A percentile compares a stretch with the other conserved stretches of the same genome.
These are phyloP conservation scores for Acanthoscelides obtectus DNA, from an alignment of 2,888 invertebrate genomes.

Conservation along the genomic window DNA sequence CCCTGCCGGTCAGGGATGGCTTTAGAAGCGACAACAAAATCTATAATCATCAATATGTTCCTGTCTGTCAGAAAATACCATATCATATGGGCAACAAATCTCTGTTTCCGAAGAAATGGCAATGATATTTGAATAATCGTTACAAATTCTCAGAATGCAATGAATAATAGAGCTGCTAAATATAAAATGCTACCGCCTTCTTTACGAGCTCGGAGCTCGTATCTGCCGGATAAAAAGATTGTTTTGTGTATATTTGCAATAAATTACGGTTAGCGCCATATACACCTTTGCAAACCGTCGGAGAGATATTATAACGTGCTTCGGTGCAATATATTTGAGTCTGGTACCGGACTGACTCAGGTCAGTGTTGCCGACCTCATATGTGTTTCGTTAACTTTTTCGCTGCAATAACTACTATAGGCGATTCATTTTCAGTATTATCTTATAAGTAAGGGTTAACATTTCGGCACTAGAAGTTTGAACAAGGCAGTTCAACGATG, in stretches of 20 bases:
- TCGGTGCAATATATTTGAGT: background rate
- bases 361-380: background rate
- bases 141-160: slow-evolving; percentile 27
- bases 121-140: slow-evolving; percentile 28
- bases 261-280: slow-evolving; percentile 24
- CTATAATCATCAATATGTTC: no score
- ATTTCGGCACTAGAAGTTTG: no score
- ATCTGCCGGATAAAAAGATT: background rate
- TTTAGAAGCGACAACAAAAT: no score
- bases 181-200: slow-evolving; percentile 21
- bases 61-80: background rate
- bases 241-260: slow-evolving; percentile 16
- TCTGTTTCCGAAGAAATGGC: slow-evolving; percentile 15
- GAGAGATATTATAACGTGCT: background rate
- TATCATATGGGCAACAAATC: slow-evolving; percentile 1
- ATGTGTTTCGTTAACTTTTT: background rate
- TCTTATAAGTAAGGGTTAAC: no score
- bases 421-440: no score
- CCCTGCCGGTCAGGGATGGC: no score
- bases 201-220: background rate
- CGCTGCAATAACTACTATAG: no score
- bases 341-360: background rate
- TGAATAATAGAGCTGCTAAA: slow-evolving; percentile 20
- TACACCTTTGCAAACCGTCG: slow-evolving; percentile 14
- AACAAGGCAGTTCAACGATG: no score